These are phyloP conservation scores for Castor canadensis DNA, from an alignment of 2,113 vertebrate species.

Conservation along the genomic window DNA sequence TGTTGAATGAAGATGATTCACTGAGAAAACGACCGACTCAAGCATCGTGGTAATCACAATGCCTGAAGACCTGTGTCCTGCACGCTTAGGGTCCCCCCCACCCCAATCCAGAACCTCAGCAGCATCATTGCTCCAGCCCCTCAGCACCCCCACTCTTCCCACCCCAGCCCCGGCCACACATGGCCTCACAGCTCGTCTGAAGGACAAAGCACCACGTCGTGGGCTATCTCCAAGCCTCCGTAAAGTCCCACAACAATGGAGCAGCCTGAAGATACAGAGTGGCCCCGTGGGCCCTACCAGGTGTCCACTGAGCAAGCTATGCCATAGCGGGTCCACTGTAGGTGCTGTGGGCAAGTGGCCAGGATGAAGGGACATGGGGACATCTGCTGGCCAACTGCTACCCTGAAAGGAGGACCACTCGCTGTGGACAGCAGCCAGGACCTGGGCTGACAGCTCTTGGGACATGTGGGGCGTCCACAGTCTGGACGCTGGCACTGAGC, in stretches of 20 bases:
- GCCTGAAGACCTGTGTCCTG: neutral
- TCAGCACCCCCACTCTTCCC: accelerated
- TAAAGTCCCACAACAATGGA: neutral
- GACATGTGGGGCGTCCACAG: accelerated
- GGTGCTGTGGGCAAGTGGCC: neutral
- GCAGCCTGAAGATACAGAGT: too few relatives aligned
- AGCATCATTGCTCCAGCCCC: neutral
- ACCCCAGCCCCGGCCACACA: neutral
- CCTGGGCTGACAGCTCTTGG: neutral
- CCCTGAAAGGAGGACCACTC: neutral
- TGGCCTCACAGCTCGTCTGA: accelerated
- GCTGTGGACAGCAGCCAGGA: neutral
- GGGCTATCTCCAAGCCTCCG: neutral
- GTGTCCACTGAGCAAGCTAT: too few relatives aligned
- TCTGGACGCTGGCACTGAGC: neutral
- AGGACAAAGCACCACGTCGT: neutral
- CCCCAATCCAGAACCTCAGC: neutral
- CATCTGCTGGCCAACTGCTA: neutral
- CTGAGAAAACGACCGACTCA: too few relatives aligned
- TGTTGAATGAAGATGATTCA: neutral
- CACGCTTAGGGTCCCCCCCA: accelerated
- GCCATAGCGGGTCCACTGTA: accelerated
- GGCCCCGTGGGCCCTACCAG: too few relatives aligned
- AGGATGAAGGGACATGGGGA: accelerated
- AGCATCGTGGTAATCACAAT: accelerated